Base-by-base conservation (phyloP, 2,888 invertebrate genomes). In the Lochmaea crataegi region DNA sequence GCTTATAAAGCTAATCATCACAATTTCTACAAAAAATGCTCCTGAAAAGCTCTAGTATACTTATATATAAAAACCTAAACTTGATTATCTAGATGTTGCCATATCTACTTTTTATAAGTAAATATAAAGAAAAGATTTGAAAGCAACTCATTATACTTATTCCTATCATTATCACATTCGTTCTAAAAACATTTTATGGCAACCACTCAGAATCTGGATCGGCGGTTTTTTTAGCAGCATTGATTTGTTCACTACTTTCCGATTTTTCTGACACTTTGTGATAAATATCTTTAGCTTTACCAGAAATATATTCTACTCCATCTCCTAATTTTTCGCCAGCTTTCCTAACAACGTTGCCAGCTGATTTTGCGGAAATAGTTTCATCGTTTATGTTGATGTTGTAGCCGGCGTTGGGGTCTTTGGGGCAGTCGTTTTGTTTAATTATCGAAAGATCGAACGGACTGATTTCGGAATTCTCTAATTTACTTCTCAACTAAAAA, bases 371-470 rank as follows among this genome's bases (percentile, higher is more conserved):
- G 0, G 92, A 92, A 85, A 95, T 93, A 0, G 94, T 95, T 22
- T 93, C 90, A 0, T 92, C 92, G 80, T 94, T 91, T 72, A 95
- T 92, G 85, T 93, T 91, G 76, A 94, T 92, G 84, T 92, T 91
- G 0, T 91, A 90, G 0, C 90, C 89, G 16, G 88, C 86, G 7
- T 89, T 89, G 76, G 90, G 88, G 80, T 89, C 88, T 75, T 90
- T 90, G 0, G 93, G 92, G 84, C 95, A 95, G 16, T 90, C 90
- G 32, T 82, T 89, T 84, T 95, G 95, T 7, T 90, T 90, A 77
- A 95, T 91, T 78, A 93, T 91, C 75, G 93, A 93, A 76, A 95
- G 86, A 81, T 93, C 93, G 85, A 89, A 94, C 0, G 94, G 94
- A 85, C 94, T 92, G n/a, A 95, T 91, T 61, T 93, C 92, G 82